Evolutionary conservation across 2,113 vertebrate species (phyloP).

Genomic region (Campylomormyrus tamandua): DNA sequence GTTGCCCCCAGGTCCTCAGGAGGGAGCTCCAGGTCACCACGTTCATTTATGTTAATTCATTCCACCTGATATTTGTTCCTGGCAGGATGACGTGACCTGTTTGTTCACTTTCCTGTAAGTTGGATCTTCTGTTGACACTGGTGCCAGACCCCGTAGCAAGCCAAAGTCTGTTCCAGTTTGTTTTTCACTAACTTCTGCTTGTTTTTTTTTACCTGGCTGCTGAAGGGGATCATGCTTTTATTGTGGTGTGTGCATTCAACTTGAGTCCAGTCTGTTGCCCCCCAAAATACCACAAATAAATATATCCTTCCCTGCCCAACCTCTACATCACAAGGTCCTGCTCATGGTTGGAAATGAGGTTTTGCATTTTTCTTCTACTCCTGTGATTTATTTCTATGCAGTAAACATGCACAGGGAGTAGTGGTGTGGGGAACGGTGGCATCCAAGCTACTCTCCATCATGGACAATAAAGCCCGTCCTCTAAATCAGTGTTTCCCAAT

Average conservation of each 20-base stretch:
- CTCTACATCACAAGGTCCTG: not conserved
- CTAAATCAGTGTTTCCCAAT: no score
- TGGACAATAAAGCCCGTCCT: not conserved
- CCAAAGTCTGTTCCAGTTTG: not conserved
- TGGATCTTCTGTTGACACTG: not conserved
- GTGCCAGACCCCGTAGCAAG: not conserved
- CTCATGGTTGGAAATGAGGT: not conserved
- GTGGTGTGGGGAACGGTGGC: not conserved
- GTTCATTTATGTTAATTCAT: not conserved
- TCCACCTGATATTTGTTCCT: not conserved
- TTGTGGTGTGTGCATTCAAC: not conserved
- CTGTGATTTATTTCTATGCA: not conserved
- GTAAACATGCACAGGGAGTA: no score
- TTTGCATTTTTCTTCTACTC: not conserved
- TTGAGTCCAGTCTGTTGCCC: not conserved
- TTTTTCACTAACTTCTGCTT: not conserved
- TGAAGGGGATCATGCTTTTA: not conserved
- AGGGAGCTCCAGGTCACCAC: not conserved
- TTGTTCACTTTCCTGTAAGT: not conserved
- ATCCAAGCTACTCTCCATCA: not conserved
- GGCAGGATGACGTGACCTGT: not conserved
- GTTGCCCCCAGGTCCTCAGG: not conserved
- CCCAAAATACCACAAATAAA: not conserved
- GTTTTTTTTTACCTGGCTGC: not conserved
- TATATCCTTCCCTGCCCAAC: not conserved